Conservation (phyloP, 2,113 vertebrate species). For the rabbit (Oryctolagus cuniculus) region DNA sequence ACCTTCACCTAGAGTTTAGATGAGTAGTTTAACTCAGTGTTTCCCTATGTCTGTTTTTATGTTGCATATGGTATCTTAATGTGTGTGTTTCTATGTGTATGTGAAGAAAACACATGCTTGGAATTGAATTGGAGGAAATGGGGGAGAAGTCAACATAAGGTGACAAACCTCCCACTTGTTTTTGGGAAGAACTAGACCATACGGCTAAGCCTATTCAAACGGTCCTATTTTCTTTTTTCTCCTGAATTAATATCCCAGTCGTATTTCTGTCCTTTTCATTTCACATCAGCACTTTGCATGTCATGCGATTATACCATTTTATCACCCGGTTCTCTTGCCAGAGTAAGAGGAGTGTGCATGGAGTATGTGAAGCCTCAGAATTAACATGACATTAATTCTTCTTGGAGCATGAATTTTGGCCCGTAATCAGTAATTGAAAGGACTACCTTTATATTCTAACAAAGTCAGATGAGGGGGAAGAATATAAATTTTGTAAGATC, state of each 20-base stretch:
- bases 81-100: not conserved
- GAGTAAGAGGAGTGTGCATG: conserved; percentile 51
- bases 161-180: conserved; percentile 28
- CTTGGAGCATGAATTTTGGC: conserved; percentile 71
- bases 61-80: not conserved
- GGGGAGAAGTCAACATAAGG: conserved; percentile 4
- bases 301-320: conserved; percentile 45
- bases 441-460: conserved; percentile 68
- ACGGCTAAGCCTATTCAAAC: conserved; percentile 42
- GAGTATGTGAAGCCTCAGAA: conserved; percentile 34
- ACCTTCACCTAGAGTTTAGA: not conserved
- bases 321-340: conserved; percentile 38
- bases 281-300: conserved; percentile 61
- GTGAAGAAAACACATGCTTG: conserved; percentile 2
- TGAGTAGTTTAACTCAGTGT: not conserved
- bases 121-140: not conserved
- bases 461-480: conserved; percentile 67
- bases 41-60: not conserved
- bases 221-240: conserved; percentile 54
- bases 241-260: conserved; percentile 68
- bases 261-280: conserved; percentile 70
- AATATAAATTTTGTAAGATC: conserved; percentile 71
- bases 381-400: conserved; percentile 76
- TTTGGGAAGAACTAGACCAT: conserved; percentile 60
- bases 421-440: conserved; percentile 71